Conservation (phyloP, 2,888 invertebrate species). For the Euplexia lucipara region DNA sequence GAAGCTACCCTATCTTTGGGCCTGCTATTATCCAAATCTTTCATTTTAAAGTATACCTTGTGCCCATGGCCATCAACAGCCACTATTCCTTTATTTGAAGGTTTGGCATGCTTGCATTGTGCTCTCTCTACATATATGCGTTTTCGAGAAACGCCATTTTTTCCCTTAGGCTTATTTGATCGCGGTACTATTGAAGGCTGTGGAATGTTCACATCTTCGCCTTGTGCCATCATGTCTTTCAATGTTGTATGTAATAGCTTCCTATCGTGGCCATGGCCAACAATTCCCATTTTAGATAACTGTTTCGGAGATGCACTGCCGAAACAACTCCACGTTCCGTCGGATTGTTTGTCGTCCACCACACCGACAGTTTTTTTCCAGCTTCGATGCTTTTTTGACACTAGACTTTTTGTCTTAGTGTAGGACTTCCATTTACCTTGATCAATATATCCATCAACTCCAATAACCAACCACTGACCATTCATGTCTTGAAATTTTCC, state of each 20-base stretch:
- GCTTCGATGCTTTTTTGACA: conserved; percentile 27
- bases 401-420: conserved; percentile 61
- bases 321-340: conserved; percentile 84
- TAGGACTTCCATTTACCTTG: conserved; percentile 82
- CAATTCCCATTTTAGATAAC: conserved; percentile 83
- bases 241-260: conserved; percentile 76
- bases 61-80: conserved; percentile 78
- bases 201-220: conserved; percentile 79
- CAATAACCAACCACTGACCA: conserved; percentile 80
- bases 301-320: conserved; percentile 78
- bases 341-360: conserved; percentile 66
- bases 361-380: conserved; percentile 57
- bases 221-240: conserved; percentile 75
- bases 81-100: conserved; percentile 81
- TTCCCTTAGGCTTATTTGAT: conserved; percentile 37
- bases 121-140: conserved; percentile 60
- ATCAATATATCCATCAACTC: conserved; percentile 85
- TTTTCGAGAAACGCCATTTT: conserved; percentile 24
- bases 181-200: conserved; percentile 70
- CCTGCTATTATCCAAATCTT: conserved; percentile 72
- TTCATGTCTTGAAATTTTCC: conserved; percentile 82
- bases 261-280: conserved; percentile 84
- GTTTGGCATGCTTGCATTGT: conserved; percentile 79
- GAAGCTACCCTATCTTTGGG: conserved; percentile 73
- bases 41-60: conserved; percentile 80